Evolutionary conservation across 2,888 invertebrate genomes (phyloP).

Genomic region (Pandemis heparana): DNA sequence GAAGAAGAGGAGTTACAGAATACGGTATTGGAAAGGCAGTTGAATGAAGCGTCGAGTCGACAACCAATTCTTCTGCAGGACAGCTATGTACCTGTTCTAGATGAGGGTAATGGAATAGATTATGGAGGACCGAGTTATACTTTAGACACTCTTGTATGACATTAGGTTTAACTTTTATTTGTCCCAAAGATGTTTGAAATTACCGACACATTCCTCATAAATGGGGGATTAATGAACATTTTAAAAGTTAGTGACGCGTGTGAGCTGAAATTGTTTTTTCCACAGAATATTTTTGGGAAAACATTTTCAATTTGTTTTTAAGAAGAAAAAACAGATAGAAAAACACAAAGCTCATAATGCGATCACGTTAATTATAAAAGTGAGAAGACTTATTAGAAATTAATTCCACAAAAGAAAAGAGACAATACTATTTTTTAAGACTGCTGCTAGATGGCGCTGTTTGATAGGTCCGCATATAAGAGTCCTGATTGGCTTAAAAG

Average conservation of each 20-base stretch:
- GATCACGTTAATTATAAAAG: background rate
- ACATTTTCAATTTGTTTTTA: too few relatives aligned
- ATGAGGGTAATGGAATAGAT: constrained; percentile 59
- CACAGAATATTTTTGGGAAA: background rate
- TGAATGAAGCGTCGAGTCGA: constrained; percentile 77
- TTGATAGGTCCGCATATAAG: constrained; percentile 6
- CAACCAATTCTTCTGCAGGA: constrained; percentile 79
- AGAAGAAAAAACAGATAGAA: background rate
- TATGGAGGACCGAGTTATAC: constrained; percentile 65
- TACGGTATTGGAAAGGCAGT: constrained; percentile 76
- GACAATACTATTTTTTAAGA: background rate
- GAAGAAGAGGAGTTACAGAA: constrained; percentile 82
- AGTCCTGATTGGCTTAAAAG: constrained; percentile 16
- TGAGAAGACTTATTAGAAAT: constrained; percentile 37
- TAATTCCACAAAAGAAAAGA: constrained; percentile 22
- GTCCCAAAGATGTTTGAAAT: constrained; percentile 66
- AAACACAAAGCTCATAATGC: background rate
- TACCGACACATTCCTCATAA: constrained; percentile 53
- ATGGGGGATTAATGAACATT: constrained; percentile 9
- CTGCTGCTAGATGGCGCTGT: background rate
- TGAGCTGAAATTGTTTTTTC: background rate
- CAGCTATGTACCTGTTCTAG: constrained; percentile 78
- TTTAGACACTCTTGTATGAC: constrained; percentile 83
- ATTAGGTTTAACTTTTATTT: constrained; percentile 54
- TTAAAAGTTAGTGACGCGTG: background rate